These are phyloP conservation scores for Ctenopoma multispine DNA, from an alignment of 2,797 vertebrate genomes.

Conservation along the genomic window DNA sequence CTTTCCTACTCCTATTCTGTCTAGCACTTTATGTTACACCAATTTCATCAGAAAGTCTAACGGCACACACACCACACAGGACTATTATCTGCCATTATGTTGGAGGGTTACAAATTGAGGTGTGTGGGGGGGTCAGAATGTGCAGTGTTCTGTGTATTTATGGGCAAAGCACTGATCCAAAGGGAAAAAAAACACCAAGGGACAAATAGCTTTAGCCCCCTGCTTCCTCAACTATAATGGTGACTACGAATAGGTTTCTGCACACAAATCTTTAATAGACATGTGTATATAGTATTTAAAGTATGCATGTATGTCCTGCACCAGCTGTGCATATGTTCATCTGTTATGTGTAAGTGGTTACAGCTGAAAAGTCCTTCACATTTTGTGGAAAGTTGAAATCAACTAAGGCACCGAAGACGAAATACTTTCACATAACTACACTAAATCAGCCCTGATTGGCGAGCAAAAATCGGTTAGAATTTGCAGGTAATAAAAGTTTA, in stretches of 20 bases:
- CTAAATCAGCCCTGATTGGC: constrained; percentile 26
- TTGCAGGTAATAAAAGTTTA: neutral
- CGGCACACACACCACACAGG: neutral
- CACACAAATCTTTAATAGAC: neutral
- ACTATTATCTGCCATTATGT: constrained; percentile 60
- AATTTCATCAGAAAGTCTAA: constrained; percentile 39
- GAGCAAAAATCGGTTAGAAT: neutral
- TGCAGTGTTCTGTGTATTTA: constrained; percentile 38
- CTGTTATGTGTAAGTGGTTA: neutral
- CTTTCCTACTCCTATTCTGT: neutral
- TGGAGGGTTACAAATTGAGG: constrained; percentile 69
- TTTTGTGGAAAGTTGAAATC: constrained; percentile 11
- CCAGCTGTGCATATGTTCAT: constrained; percentile 3
- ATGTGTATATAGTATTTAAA: neutral
- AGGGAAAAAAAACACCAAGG: constrained; percentile 19
- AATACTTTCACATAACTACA: constrained; percentile 14
- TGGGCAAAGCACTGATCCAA: constrained; percentile 45
- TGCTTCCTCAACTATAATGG: constrained; percentile 48
- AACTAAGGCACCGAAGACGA: neutral
- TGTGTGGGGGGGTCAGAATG: constrained; percentile 59
- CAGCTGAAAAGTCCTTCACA: neutral
- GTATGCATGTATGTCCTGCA: neutral
- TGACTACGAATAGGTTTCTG: constrained; percentile 4
- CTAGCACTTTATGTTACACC: constrained; percentile 30
- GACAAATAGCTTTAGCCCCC: constrained; percentile 64